phyloP scores from a whole-genome alignment of 2,888 invertebrate species.

The Ormia ochracea region DNA sequence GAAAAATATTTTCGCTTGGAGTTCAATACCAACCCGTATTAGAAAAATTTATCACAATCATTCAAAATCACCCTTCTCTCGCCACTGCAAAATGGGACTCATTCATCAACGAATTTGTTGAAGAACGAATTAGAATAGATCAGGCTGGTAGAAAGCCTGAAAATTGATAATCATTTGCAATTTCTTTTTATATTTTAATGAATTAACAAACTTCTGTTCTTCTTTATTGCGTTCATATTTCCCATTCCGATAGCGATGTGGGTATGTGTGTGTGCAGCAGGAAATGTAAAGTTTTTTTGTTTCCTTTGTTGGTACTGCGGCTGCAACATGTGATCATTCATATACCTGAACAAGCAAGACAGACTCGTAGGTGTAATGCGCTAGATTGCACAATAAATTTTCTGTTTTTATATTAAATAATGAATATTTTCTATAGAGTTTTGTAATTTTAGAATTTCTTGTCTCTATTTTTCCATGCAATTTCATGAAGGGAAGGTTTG shows the following conservation, averaged over 20 bases:
- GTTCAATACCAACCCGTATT: background rate
- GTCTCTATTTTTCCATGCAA: background rate
- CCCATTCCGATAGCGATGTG: background rate
- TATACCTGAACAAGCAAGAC: conserved; percentile 12
- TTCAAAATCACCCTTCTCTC: background rate
- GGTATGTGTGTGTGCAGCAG: background rate
- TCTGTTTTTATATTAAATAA: background rate
- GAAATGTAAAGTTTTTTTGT: conserved; percentile 10
- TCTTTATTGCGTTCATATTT: conserved; percentile 35
- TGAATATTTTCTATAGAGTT: background rate
- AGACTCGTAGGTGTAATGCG: conserved; percentile 11
- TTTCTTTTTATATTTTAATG: background rate
- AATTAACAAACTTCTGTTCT: background rate
- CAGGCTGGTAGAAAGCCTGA: conserved; percentile 18
- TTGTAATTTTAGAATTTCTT: background rate
- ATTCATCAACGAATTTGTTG: background rate
- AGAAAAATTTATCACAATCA: background rate
- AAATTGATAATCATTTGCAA: conserved; percentile 11
- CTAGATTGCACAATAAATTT: conserved; percentile 12
- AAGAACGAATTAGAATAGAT: background rate
- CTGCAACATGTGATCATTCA: conserved; percentile 15
- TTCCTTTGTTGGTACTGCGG: background rate
- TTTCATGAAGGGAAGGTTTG: conserved; percentile 7
- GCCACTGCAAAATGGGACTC: conserved; percentile 8
- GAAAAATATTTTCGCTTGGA: background rate